These are phyloP conservation scores for Saccostrea echinata DNA, from an alignment of 1,140 invertebrate species.

Conservation along the genomic window DNA sequence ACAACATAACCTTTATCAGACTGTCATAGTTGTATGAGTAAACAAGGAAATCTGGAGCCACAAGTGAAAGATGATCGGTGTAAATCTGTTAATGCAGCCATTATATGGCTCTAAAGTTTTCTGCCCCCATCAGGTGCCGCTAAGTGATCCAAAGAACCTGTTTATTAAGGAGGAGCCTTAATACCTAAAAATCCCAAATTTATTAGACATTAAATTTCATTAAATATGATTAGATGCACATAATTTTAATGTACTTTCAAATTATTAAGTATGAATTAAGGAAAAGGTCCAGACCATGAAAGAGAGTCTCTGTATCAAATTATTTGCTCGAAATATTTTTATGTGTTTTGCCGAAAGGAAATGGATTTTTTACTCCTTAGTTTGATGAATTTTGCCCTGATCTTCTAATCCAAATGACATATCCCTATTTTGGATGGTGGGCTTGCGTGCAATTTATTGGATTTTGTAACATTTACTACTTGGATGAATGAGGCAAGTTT, in stretches of 20 bases:
- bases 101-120: conserved; percentile 11
- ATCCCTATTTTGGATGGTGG: background rate
- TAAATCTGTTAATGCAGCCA: conserved; percentile 28
- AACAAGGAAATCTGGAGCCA: conserved; percentile 32
- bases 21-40: conserved; percentile 32
- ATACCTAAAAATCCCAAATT: background rate
- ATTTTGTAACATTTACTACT: background rate
- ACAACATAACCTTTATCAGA: conserved; percentile 26
- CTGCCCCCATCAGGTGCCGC: background rate
- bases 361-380: background rate
- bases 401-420: background rate
- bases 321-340: conserved; percentile 30
- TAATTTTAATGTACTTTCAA: conserved; percentile 27
- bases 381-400: conserved; percentile 15
- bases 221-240: conserved; percentile 28
- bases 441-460: conserved; percentile 4
- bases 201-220: conserved; percentile 21
- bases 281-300: background rate
- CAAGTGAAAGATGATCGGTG: background rate
- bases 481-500: background rate
- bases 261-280: conserved; percentile 13
- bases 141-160: conserved; percentile 15
- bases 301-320: conserved; percentile 17
- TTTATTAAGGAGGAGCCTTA: background rate
- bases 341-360: conserved; percentile 6